These are phyloP conservation scores for Morone saxatilis DNA, from an alignment of 2,113 vertebrate species.

Conservation along the genomic window DNA sequence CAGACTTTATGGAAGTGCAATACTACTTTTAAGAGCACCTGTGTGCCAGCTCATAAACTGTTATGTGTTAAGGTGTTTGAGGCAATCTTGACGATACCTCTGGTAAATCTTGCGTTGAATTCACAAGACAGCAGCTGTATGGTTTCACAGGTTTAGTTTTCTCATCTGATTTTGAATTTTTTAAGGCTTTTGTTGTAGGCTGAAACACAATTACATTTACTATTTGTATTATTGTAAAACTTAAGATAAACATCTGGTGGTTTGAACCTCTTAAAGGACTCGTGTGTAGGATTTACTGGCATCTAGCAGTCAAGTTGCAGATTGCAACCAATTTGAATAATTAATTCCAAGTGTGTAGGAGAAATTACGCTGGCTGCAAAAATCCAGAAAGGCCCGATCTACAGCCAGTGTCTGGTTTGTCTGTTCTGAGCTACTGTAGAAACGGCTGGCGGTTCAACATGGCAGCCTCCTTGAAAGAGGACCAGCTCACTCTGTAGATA, in stretches of 20 bases:
- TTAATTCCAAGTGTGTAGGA: too few species aligned
- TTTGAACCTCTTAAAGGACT: neutral
- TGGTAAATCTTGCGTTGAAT: neutral
- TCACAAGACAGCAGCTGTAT: neutral
- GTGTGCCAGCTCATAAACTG: conserved; percentile 11
- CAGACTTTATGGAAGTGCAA: conserved; percentile 14
- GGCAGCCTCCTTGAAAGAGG: too few species aligned
- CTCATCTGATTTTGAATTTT: neutral
- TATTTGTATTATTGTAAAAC: neutral
- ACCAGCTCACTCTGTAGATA: too few species aligned
- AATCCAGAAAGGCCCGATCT: too few species aligned
- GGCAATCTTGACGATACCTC: conserved; percentile 15
- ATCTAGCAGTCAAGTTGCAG: too few species aligned
- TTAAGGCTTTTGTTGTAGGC: neutral
- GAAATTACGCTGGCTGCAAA: too few species aligned
- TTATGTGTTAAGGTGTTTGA: neutral
- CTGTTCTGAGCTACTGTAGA: too few species aligned
- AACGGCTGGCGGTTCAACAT: too few species aligned
- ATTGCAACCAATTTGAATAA: too few species aligned
- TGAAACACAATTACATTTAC: neutral
- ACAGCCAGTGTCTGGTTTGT: too few species aligned
- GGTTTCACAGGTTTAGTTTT: neutral
- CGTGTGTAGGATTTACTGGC: too few species aligned
- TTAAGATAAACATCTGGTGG: neutral
- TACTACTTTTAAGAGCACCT: conserved; percentile 19